Percentiles rank a stretch among this genome's conserved stretches.
phyloP scores from a whole-genome alignment of 1,140 invertebrate species.

The Ericerus pela region DNA sequence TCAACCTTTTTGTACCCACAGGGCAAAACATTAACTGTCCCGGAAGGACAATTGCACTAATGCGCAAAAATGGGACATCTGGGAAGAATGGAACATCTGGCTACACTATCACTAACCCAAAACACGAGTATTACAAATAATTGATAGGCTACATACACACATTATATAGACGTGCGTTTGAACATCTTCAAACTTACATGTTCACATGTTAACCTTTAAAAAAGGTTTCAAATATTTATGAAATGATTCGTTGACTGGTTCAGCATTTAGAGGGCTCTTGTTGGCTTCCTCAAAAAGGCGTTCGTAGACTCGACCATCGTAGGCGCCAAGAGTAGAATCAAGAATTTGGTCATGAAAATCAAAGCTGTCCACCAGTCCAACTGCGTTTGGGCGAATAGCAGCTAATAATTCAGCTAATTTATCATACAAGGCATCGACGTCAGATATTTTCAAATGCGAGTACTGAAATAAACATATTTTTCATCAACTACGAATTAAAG shows the following conservation, averaged over 20 bases:
- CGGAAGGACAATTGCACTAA: too few relatives aligned
- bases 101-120: too few relatives aligned
- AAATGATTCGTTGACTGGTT: constrained; percentile 59
- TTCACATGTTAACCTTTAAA: too few relatives aligned
- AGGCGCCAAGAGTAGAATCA: constrained; percentile 65
- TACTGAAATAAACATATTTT: constrained; percentile 39
- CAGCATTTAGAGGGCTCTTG: constrained; percentile 71
- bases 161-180: too few relatives aligned
- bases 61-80: too few relatives aligned
- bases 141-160: too few relatives aligned
- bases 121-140: too few relatives aligned
- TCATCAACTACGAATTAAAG: not conserved
- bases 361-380: constrained; percentile 80
- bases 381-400: constrained; percentile 67
- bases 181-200: too few relatives aligned
- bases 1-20: too few relatives aligned
- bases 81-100: too few relatives aligned
- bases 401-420: constrained; percentile 51
- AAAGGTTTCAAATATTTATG: constrained; percentile 61
- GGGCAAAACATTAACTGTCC: too few relatives aligned
- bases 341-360: constrained; percentile 71
- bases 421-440: constrained; percentile 48
- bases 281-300: constrained; percentile 69
- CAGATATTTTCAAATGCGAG: constrained; percentile 41
- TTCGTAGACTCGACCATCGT: constrained; percentile 83